phyloP scores from a whole-genome alignment of 2,797 vertebrate species.

The Apodemus agrarius region DNA sequence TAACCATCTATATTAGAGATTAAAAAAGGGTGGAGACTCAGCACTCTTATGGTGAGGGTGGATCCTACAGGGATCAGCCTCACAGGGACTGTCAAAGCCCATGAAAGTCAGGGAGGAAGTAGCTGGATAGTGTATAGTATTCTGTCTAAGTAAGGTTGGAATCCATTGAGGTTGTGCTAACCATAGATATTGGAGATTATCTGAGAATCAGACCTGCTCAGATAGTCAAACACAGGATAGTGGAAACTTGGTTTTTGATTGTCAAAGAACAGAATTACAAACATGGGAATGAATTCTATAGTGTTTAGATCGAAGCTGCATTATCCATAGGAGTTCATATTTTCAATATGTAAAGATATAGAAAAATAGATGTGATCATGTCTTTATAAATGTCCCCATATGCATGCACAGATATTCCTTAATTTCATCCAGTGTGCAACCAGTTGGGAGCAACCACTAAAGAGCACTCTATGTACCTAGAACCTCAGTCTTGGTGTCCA shows the following conservation, averaged over 20 bases:
- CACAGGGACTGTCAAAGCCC: neutral
- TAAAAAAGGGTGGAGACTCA: neutral
- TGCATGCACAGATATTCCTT: neutral
- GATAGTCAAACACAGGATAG: neutral
- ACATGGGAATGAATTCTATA: neutral
- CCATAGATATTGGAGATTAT: neutral
- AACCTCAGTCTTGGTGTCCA: neutral
- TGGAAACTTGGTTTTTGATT: neutral
- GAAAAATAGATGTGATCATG: neutral
- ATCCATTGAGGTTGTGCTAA: neutral
- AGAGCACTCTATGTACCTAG: neutral
- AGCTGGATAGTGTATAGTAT: neutral
- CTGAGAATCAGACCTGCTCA: neutral
- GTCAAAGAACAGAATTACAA: neutral
- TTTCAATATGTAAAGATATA: neutral
- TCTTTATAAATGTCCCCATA: neutral
- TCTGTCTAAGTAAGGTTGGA: neutral
- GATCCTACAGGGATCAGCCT: neutral
- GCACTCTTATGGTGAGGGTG: neutral
- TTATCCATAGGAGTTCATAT: neutral
- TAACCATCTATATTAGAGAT: neutral
- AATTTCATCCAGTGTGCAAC: neutral
- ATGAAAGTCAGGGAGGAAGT: neutral
- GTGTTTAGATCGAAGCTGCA: neutral
- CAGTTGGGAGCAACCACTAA: neutral